These are phyloP conservation scores for Lasioglossum lativentre DNA, from an alignment of 2,888 invertebrate species.

Conservation along the genomic window DNA sequence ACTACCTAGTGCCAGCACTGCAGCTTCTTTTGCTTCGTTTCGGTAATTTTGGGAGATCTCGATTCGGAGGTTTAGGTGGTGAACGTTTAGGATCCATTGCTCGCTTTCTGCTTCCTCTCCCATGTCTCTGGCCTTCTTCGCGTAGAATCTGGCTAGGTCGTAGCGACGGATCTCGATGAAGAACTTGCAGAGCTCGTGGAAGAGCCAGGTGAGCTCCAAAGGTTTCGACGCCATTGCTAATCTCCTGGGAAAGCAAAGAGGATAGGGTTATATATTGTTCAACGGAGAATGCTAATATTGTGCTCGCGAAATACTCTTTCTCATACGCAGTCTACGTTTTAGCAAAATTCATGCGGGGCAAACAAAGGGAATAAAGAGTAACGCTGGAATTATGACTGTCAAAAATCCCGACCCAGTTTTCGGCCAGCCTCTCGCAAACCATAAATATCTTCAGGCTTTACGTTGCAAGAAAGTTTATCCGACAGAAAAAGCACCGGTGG, in stretches of 20 bases:
- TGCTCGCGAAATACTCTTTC: too few species aligned
- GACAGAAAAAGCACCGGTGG: background rate
- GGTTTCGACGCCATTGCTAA: conserved; percentile 77
- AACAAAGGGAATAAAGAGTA: conserved; percentile 13
- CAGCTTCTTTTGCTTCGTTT: conserved; percentile 84
- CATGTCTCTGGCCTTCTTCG: conserved; percentile 79
- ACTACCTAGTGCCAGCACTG: conserved; percentile 72
- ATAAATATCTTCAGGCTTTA: background rate
- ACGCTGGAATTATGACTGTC: conserved; percentile 3
- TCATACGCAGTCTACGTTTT: too few species aligned
- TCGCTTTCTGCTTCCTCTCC: conserved; percentile 77
- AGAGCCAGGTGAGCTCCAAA: conserved; percentile 85
- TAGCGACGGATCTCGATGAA: conserved; percentile 82
- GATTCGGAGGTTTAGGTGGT: conserved; percentile 83
- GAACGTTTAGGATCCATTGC: conserved; percentile 84
- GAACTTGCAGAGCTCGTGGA: conserved; percentile 84
- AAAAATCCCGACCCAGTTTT: conserved; percentile 27
- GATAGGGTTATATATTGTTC: background rate
- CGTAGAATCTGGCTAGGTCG: conserved; percentile 83
- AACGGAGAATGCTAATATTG: background rate
- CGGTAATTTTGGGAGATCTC: conserved; percentile 84
- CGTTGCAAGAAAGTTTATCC: background rate
- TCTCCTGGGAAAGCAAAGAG: conserved; percentile 50
- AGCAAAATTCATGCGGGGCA: background rate
- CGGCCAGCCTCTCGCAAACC: background rate